These are phyloP conservation scores for Leptopilina myrica DNA, from an alignment of 2,888 invertebrate species.

Conservation along the genomic window DNA sequence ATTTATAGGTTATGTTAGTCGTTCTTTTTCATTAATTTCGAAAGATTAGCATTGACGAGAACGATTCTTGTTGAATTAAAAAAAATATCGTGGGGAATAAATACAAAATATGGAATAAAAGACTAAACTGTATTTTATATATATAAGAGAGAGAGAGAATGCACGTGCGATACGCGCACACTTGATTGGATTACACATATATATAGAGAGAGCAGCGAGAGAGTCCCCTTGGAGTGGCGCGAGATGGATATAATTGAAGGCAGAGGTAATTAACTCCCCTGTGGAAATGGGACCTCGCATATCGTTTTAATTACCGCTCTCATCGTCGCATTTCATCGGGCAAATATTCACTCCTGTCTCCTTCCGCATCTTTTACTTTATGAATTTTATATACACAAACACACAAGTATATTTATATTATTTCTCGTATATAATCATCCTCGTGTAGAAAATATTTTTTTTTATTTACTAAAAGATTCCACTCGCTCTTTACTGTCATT, in stretches of 20 bases:
- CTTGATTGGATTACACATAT: conserved; percentile 30
- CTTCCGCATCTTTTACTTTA: conserved; percentile 17
- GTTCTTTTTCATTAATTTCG: no score
- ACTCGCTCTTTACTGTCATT: no score
- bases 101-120: no score
- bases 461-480: no score
- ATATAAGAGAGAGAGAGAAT: no score
- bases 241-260: conserved; percentile 73
- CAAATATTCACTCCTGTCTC: conserved; percentile 56
- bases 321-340: conserved; percentile 69
- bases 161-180: neutral
- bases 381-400: conserved; percentile 37
- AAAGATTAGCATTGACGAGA: no score
- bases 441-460: no score
- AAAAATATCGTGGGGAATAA: no score
- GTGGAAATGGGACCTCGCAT: conserved; percentile 60
- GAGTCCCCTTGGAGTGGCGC: conserved; percentile 71
- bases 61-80: no score
- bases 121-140: no score
- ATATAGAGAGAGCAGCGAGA: conserved; percentile 41
- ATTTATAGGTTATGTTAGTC: no score
- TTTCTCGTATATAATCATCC: conserved; percentile 54
- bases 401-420: conserved; percentile 64
- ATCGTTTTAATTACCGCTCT: conserved; percentile 72
- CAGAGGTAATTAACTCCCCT: conserved; percentile 73